Evolutionary conservation across 1,140 invertebrate genomes (phyloP), one percentile per base, ranked within the genome.

Genomic region (Leguminivora glycinivorella): DNA sequence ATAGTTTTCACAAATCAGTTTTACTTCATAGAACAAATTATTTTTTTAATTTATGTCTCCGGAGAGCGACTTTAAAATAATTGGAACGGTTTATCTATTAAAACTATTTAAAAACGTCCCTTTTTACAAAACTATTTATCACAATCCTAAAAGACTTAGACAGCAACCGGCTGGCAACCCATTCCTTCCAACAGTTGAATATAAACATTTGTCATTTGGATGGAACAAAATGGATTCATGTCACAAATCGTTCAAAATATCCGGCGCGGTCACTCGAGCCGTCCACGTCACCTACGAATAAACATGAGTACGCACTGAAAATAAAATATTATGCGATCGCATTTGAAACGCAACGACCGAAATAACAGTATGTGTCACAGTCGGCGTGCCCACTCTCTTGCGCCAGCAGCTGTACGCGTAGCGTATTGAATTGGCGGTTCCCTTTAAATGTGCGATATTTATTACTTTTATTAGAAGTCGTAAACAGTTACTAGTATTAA

Each of bases 321-420:
- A 90, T 90, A 90, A 90, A 88, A 88, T 84, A 85, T 81, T 82
- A 80, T 84, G 84, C 82, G 83, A 85, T 90, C 81, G 78, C 83
- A 81, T 84, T 82, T 72, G 78, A 82, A 86, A 83, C 83, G 70
- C 47, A 47, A 71, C 47, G 69, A 63, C 69, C 56, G 60, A 70
- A 70, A 70, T 70, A 70, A 66, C 69, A 31, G 34, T 19, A 40
- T 70, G 69, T 70, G 69, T 70, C 69, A 70, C 69, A 47, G 67
- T 69, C 68, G 52, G 47, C 67, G 47, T 34, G 31, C 31, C 58
- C 58, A 29, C 58, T 63, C 25, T 63, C 25, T 63, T 60, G 56
- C 58, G 58, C 25, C 58, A 63, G 26, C 58, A 17, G 58, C 58
- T 17, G 47, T 52, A 10, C 47, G 58, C 58, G 58, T 63, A 63